Evolutionary conservation across 1,140 invertebrate genomes (phyloP).

Genomic region (Sycophaga agraensis): DNA sequence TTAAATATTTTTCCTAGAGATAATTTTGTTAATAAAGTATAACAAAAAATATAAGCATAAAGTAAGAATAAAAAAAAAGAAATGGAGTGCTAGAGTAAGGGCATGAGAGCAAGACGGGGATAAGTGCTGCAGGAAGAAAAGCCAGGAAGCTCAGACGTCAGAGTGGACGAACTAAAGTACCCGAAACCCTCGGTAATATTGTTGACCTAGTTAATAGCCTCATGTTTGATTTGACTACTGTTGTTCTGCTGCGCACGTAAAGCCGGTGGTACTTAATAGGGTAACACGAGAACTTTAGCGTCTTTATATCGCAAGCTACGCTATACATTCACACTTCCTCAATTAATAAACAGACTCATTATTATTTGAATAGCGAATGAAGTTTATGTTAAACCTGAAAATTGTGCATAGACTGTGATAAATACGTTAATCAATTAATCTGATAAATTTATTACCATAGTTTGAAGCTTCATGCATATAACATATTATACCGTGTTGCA

Average conservation of each 20-base stretch:
- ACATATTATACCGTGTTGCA: too few species aligned
- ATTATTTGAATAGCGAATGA: too few species aligned
- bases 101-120: not conserved
- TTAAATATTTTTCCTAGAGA: too few species aligned
- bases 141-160: not conserved
- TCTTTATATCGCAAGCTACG: not conserved
- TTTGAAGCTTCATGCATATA: too few species aligned
- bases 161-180: slow-evolving; percentile 6
- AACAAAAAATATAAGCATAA: not conserved
- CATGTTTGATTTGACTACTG: slow-evolving; percentile 32
- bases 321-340: not conserved
- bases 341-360: slow-evolving; percentile 18
- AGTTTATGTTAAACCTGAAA: too few species aligned
- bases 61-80: not conserved
- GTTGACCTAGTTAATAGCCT: slow-evolving; percentile 33
- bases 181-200: slow-evolving; percentile 25
- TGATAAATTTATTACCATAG: too few species aligned
- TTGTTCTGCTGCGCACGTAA: slow-evolving; percentile 16
- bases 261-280: slow-evolving; percentile 7
- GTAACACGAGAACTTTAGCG: slow-evolving; percentile 15
- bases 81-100: not conserved
- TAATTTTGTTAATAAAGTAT: not conserved
- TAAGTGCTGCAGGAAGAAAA: not conserved
- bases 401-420: too few species aligned
- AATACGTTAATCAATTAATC: too few species aligned